Percentiles rank a stretch among this genome's conserved stretches.
Evolutionary conservation across 2,888 invertebrate species (phyloP).

Genomic region (Caenorhabditis auriculariae): DNA sequence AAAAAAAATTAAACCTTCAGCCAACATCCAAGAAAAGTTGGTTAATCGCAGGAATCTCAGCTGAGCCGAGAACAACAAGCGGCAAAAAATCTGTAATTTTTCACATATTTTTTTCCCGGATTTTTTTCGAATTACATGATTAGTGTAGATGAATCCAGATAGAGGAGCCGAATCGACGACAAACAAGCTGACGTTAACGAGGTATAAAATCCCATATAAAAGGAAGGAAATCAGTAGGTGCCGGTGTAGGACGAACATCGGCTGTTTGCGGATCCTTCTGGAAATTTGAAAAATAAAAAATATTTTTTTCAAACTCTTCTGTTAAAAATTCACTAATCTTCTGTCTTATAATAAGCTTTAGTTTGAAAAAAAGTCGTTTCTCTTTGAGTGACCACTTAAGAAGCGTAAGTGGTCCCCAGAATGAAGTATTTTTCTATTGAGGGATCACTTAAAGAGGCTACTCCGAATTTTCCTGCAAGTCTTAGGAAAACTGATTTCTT

Average conservation of each 20-base stretch:
- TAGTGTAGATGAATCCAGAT: slow-evolving; percentile 36
- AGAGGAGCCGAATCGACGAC: slow-evolving; percentile 42
- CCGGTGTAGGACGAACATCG: slow-evolving; percentile 56
- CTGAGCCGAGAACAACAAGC: slow-evolving; percentile 54
- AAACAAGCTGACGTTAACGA: slow-evolving; percentile 53
- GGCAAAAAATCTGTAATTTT: slow-evolving; percentile 52
- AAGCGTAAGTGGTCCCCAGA: neutral
- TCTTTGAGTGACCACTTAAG: neutral
- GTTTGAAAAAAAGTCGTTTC: neutral
- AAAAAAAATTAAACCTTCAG: slow-evolving; percentile 58
- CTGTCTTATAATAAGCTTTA: neutral
- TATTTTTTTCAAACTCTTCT: neutral
- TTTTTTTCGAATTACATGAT: slow-evolving; percentile 56
- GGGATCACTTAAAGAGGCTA: no score
- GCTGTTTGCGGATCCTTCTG: slow-evolving; percentile 48
- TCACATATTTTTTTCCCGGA: no score
- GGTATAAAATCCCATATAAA: slow-evolving; percentile 44
- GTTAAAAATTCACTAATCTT: neutral
- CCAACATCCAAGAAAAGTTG: slow-evolving; percentile 69
- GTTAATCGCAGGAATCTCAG: slow-evolving; percentile 65
- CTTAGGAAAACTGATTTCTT: no score
- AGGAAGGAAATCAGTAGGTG: slow-evolving; percentile 58
- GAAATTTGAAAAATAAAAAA: no score
- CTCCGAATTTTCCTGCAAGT: slow-evolving; percentile 11
- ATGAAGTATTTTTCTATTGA: no score